Percentiles rank a stretch among this genome's conserved stretches.
Conservation (phyloP, 2,888 invertebrate species). For the Loripinus fragilis region DNA sequence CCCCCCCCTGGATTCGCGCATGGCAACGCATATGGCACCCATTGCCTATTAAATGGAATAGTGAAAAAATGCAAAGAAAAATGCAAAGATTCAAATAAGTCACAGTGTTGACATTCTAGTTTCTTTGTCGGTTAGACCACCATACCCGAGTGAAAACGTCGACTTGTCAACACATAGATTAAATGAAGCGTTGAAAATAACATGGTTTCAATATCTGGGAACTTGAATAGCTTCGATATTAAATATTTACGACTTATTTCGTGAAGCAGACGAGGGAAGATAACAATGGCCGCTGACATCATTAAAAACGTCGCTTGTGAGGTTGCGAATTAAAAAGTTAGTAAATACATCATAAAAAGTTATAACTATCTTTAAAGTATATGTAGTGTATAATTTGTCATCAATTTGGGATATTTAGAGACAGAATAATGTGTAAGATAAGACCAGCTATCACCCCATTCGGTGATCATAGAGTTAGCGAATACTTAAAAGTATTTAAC, state of each 20-base stretch:
- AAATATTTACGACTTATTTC: constrained; percentile 22
- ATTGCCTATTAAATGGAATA: too few relatives aligned
- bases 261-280: not conserved
- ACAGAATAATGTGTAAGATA: not conserved
- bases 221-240: constrained; percentile 31
- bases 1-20: too few relatives aligned
- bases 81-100: too few relatives aligned
- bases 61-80: too few relatives aligned
- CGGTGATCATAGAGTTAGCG: not conserved
- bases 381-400: constrained; percentile 34
- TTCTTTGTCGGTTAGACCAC: not conserved
- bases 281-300: constrained; percentile 1
- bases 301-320: constrained; percentile 11
- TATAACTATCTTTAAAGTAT: constrained; percentile 8
- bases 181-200: constrained; percentile 3
- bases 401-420: constrained; percentile 33
- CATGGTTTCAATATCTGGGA: constrained; percentile 4
- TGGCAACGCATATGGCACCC: too few relatives aligned
- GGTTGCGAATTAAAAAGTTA: not conserved
- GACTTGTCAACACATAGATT: not conserved
- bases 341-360: constrained; percentile 18
- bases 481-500: not conserved
- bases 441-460: not conserved
- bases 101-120: too few relatives aligned
- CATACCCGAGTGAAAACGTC: not conserved